Percentiles rank a stretch among this genome's conserved stretches.
These are phyloP conservation scores for Steatornis caripensis DNA, from an alignment of 2,113 vertebrate genomes.

Conservation along the genomic window DNA sequence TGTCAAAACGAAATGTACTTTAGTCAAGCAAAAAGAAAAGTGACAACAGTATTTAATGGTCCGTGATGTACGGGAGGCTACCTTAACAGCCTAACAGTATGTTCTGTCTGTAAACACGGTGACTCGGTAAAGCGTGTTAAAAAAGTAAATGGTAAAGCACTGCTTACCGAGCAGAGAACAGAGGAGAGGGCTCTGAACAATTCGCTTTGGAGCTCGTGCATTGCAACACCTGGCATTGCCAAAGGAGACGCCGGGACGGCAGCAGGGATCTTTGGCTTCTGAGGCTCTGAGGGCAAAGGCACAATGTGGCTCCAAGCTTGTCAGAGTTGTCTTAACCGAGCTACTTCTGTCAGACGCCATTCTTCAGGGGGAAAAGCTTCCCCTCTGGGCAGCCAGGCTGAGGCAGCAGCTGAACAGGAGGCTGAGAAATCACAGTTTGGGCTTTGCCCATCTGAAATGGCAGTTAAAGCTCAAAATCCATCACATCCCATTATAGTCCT, in stretches of 20 bases:
- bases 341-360: background rate
- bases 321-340: background rate
- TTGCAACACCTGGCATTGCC: background rate
- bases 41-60: background rate
- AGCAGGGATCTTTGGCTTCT: background rate
- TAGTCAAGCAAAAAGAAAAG: background rate
- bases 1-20: background rate
- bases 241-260: background rate
- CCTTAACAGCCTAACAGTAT: accelerated
- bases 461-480: background rate
- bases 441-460: background rate
- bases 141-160: background rate
- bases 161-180: background rate
- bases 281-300: background rate
- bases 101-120: background rate
- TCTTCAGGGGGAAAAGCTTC: background rate
- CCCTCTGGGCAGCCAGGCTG: background rate
- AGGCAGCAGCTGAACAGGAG: background rate
- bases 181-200: background rate
- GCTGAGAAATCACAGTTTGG: background rate
- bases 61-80: background rate
- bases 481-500: background rate
- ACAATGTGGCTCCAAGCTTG: background rate
- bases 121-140: background rate
- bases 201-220: accelerated